These are phyloP conservation scores for Arctopsyche grandis DNA, from an alignment of 1,140 invertebrate species.

Conservation along the genomic window DNA sequence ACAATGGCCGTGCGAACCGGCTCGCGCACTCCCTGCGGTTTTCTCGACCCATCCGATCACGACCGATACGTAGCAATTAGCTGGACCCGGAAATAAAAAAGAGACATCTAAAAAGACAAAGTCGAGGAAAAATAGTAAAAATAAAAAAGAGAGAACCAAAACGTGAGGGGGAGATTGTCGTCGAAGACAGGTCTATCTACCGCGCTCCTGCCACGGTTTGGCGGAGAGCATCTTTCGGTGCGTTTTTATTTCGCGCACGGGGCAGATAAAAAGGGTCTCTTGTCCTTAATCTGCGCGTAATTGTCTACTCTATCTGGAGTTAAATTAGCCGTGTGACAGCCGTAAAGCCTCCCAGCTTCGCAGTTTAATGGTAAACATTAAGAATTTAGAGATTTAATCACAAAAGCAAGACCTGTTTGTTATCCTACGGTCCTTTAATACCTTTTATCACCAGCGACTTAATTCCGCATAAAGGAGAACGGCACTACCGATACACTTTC, in stretches of 20 bases:
- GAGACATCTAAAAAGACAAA: neutral
- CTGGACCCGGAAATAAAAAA: neutral
- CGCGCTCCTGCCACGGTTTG: neutral
- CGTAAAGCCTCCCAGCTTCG: slow-evolving; percentile 38
- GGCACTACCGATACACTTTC: slow-evolving; percentile 5
- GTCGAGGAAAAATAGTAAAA: neutral
- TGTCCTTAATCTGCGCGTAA: slow-evolving; percentile 42
- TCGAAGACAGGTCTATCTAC: slow-evolving; percentile 16
- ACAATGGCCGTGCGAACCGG: slow-evolving; percentile 42
- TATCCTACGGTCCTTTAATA: slow-evolving; percentile 33
- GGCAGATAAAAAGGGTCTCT: slow-evolving; percentile 38
- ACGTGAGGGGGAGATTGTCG: neutral
- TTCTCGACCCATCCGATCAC: slow-evolving; percentile 42
- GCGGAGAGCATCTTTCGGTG: neutral
- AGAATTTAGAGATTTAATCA: slow-evolving; percentile 47
- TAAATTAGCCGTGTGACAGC: slow-evolving; percentile 51
- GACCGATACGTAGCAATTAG: slow-evolving; percentile 45
- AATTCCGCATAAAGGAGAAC: neutral
- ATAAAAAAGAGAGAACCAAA: neutral
- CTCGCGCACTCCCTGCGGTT: slow-evolving; percentile 3
- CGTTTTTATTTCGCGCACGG: slow-evolving; percentile 23
- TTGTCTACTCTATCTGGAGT: slow-evolving; percentile 45
- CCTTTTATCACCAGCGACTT: slow-evolving; percentile 29
- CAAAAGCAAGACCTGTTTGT: slow-evolving; percentile 26
- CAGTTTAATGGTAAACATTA: slow-evolving; percentile 39